Evolutionary conservation across 2,888 invertebrate species (phyloP), one percentile per base, ranked within the genome.

Genomic region (Drosophila cognata): DNA sequence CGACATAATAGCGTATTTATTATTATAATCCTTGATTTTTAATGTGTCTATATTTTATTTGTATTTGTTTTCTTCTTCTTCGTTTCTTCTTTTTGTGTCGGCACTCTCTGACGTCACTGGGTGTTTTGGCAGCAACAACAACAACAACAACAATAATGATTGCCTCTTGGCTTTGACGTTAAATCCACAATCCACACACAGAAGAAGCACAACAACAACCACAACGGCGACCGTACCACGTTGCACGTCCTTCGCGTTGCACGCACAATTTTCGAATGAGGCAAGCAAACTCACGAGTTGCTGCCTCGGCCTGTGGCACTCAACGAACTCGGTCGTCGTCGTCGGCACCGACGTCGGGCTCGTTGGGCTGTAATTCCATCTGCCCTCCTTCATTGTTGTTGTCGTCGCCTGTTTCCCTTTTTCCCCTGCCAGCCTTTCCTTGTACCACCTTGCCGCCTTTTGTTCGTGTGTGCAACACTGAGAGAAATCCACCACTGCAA

Each of bases 201-300:
- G 6, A 7, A 25, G 36, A 11, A 18, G 16, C 55, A 53, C 50
- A 59, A 63, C 64, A 63, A 53, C 50, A 58, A 52, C 50, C 11
- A 41, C 55, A 38, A 51, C 52, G 55, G 60, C 62, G 33, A 65
- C 46, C 53, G 48, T 31, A 53, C 46, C 50, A 67, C 72, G 71
- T 57, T 68, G 38, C 75, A 90, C 91, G 89, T 91, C 91, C 91
- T 91, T 89, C 79, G 79, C 89, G 89, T 86, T 87, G 87, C 81
- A 91, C 86, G 88, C 90, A 87, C 89, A 81, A 91, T 85, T 79
- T 88, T 82, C 87, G 89, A 91, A 91, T 91, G 91, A 87, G 79
- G 53, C 80, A 78, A 48, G 65, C 48, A 52, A 25, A 57, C 53
- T 55, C 71, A 59, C 55, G 29, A 59, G 28, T 11, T n/a, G 36